Evolutionary conservation across 2,888 invertebrate species (phyloP).

Genomic region (Clistopyga incitator): DNA sequence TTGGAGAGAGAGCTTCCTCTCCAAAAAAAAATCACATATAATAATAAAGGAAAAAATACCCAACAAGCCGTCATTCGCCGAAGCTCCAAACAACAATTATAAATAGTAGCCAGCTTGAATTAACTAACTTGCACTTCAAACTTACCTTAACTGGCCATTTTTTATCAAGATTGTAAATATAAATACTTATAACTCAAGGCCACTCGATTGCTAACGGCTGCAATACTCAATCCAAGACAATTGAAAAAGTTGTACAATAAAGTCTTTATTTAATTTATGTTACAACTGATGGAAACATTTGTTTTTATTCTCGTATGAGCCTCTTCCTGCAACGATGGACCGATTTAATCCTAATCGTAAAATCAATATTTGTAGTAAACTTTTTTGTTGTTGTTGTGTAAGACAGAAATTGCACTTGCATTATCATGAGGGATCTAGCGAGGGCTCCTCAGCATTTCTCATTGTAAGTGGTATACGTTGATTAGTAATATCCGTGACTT

Average conservation of each 20-base stretch:
- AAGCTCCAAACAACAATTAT: too few relatives aligned
- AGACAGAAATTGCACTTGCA: slow-evolving; percentile 57
- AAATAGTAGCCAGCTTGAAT: slow-evolving; percentile 90
- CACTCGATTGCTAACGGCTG: background rate
- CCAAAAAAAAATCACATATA: slow-evolving; percentile 95
- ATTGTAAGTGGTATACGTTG: slow-evolving; percentile 36
- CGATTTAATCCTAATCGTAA: slow-evolving; percentile 57
- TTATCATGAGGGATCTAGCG: slow-evolving; percentile 37
- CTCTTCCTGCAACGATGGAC: slow-evolving; percentile 40
- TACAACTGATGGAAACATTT: slow-evolving; percentile 74
- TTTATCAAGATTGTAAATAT: background rate
- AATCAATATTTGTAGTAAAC: slow-evolving; percentile 41
- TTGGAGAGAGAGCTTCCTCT: slow-evolving; percentile 93
- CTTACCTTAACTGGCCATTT: background rate
- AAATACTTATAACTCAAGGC: slow-evolving; percentile 22
- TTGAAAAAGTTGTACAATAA: slow-evolving; percentile 70
- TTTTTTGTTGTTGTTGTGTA: slow-evolving; percentile 38
- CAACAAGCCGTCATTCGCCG: too few relatives aligned
- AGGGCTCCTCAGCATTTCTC: slow-evolving; percentile 40
- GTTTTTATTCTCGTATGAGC: slow-evolving; percentile 53
- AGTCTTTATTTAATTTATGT: slow-evolving; percentile 75
- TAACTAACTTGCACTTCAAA: slow-evolving; percentile 63
- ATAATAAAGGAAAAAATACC: too few relatives aligned
- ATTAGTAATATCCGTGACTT: slow-evolving; percentile 60
- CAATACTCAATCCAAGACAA: slow-evolving; percentile 1